Evolutionary conservation across 2,888 invertebrate species (phyloP), one percentile per base, ranked within the genome.

Genomic region (Malachius bipustulatus): DNA sequence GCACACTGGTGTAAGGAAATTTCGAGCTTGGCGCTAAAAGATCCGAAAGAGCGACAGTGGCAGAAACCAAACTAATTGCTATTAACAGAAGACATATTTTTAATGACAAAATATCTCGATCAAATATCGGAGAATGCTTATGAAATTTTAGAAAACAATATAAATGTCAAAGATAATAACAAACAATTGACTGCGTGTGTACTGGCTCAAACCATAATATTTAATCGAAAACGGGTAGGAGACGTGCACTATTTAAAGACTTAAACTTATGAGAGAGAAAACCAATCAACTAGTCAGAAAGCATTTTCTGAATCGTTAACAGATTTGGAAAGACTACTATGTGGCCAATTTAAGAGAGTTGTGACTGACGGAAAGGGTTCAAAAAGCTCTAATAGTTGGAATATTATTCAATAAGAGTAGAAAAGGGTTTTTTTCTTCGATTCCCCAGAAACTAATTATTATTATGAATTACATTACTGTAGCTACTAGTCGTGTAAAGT

Each of bases 131-230:
- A 29, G 12, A 29, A 6, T 8, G 29, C 29, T 6, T 29, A 29
- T 29, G 12, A 29, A 8, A 6, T 10, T 6, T 6, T 29, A 8
- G 6, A 6, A n/a, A 6, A 29, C 6, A 6, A 29, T 10, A 29
- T 8, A 8, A 12, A 29, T 6, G 4, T 10, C 4, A 29, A 12
- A 6, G 15, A 31, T n/a, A n/a, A n/a, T n/a, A n/a, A 42, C 14
- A 50, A 43, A 43, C 38, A 39, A 26, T 36, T 47, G 14, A 40
- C 41, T 11, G 45, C 48, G 41, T 47, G 42, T 32, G 31, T 40
- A 10, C 29, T 47, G 6, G 33, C 39, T 33, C 32, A 32, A 31
- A 40, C 40, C 3, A 4, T 47, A 4, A 40, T 48, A 34, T 47
- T 48, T 29, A 49, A 49, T 31, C 19, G 47, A 27, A 45, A 44